Conservation (phyloP, 1,140 invertebrate species). For the Monomorium pharaonis region DNA sequence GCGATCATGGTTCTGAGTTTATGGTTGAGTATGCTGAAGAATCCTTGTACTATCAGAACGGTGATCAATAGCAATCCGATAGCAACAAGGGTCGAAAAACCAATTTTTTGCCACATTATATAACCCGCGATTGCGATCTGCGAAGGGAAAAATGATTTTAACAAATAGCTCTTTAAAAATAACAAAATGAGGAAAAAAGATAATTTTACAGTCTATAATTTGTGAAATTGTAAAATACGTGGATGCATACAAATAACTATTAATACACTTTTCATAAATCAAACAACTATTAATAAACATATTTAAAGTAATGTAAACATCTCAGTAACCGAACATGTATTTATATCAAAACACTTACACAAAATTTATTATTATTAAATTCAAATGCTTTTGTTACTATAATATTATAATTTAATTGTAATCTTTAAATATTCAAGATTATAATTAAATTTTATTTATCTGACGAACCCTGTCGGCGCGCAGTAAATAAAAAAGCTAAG, state of each 20-base stretch:
- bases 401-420: no score
- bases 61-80: slow-evolving; percentile 87
- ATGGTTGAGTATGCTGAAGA: slow-evolving; percentile 85
- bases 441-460: no score
- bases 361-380: no score
- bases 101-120: slow-evolving; percentile 90
- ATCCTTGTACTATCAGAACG: slow-evolving; percentile 89
- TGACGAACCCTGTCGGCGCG: no score
- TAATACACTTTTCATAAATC: not conserved
- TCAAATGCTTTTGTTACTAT: no score
- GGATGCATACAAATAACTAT: not conserved
- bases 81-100: slow-evolving; percentile 89
- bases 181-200: not conserved
- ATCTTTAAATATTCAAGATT: no score
- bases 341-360: no score
- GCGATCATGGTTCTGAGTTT: slow-evolving; percentile 87
- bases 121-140: slow-evolving; percentile 85
- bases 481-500: no score
- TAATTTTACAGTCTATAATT: not conserved
- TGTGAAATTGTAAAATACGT: not conserved
- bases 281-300: not conserved
- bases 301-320: no score
- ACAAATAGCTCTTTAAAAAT: not conserved
- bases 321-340: no score
- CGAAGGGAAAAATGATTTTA: not conserved